Evolutionary conservation across 2,113 vertebrate species (phyloP).

Genomic region (Daphoenositta chrysoptera): DNA sequence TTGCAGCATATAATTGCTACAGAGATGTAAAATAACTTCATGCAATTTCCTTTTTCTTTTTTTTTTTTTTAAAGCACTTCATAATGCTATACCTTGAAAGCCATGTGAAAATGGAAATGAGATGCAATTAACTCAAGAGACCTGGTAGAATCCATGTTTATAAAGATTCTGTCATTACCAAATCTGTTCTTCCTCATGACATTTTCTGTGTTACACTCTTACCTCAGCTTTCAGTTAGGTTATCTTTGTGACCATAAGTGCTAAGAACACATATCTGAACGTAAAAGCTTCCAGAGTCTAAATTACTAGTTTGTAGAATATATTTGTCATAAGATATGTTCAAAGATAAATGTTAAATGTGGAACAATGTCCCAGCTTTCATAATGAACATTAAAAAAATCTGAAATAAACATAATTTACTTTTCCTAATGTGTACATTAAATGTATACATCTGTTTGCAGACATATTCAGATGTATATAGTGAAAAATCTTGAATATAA

Average conservation of each 20-base stretch:
- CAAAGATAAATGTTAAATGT: background rate
- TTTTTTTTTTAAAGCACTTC: background rate
- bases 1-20: background rate
- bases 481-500: background rate
- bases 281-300: background rate
- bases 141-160: background rate
- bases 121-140: background rate
- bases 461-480: background rate
- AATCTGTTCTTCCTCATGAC: background rate
- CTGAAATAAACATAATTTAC: background rate
- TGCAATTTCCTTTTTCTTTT: background rate
- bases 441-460: background rate
- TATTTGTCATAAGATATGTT: background rate
- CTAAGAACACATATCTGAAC: background rate
- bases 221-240: background rate
- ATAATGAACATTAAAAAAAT: background rate
- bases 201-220: background rate
- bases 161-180: background rate
- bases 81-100: background rate
- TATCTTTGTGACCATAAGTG: background rate
- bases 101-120: background rate
- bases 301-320: background rate
- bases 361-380: background rate
- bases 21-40: background rate
- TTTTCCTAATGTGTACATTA: background rate